Base-by-base conservation (phyloP, 2,113 vertebrate species). In the Percina caprodes region DNA sequence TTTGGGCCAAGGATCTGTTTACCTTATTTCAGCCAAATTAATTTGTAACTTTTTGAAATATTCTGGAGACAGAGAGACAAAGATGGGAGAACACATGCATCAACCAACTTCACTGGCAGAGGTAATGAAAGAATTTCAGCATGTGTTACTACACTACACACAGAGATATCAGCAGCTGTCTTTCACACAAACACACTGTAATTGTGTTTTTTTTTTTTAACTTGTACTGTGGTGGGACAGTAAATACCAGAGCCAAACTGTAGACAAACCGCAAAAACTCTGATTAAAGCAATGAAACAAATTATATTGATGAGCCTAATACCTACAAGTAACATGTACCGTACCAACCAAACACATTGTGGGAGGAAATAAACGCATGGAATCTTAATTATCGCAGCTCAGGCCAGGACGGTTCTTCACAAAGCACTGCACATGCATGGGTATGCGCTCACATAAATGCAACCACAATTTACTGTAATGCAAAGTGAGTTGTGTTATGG, bases 281-380 rank as follows among this genome's bases (percentile, higher is more conserved):
- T 69, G 76, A 86, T 86, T 88, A 82, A 86, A 82, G 72, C 71
- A 72, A 69, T 89, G 23, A 75, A 86, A 90, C 72, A 74, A 42
- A 84, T 58, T 51, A 49, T 4, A 51, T 52, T 63, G 65, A 13
- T 73, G 49, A 13, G 39, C 56, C 23, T 49, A 46, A 24, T 49
- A 46, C 23, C 23, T 16, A 49, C 54, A 45, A 52, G 55, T 58
- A 80, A 62, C 61, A 72, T 73, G 45, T 23, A 69, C 10, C 67
- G 35, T 23, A 69, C 13, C 39, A 83, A 26, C 18, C 7, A 12
- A 62, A 69, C 62, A 26, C 51, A 63, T 52, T 56, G n/a, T 56
- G 56, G 56, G 61, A 81, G 51, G 48, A 77, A 56, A 72, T 70
- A 67, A 81, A 60, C 35, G 67, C 67, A 39, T 54, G 74, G 62